Evolutionary conservation across 2,888 invertebrate species (phyloP).

Genomic region (Tenthredo livida): DNA sequence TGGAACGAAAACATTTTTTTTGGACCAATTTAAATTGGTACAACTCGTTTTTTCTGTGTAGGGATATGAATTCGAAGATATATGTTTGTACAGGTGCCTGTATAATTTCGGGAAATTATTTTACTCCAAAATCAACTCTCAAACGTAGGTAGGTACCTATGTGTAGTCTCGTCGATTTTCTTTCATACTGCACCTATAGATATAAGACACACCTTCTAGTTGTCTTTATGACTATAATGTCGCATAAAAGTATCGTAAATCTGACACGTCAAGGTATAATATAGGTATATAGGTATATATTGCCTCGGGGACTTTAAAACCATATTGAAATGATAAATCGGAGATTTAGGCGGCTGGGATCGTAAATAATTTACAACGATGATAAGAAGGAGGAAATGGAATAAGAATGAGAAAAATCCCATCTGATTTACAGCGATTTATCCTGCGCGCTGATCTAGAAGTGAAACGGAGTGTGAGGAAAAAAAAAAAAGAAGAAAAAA

Average conservation of each 20-base stretch:
- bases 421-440: not conserved
- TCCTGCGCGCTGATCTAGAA: not conserved
- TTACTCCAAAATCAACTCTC: not conserved
- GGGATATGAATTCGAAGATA: not conserved
- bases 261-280: not conserved
- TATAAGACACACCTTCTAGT: not conserved
- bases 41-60: not conserved
- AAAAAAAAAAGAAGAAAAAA: not conserved
- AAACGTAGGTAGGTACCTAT: too few relatives aligned
- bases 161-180: not conserved
- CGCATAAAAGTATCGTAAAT: slow-evolving; percentile 24
- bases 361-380: not conserved
- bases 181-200: not conserved
- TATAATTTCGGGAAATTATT: not conserved
- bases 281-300: not conserved
- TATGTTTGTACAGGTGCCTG: too few relatives aligned
- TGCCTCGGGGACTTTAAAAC: not conserved
- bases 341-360: not conserved
- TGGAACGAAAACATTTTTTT: too few relatives aligned
- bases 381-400: not conserved
- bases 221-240: not conserved
- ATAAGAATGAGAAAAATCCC: not conserved
- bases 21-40: too few relatives aligned
- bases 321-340: not conserved
- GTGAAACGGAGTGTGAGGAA: not conserved